Evolutionary conservation across 2,888 invertebrate species (phyloP).

Genomic region (Caenorhabditis afra): DNA sequence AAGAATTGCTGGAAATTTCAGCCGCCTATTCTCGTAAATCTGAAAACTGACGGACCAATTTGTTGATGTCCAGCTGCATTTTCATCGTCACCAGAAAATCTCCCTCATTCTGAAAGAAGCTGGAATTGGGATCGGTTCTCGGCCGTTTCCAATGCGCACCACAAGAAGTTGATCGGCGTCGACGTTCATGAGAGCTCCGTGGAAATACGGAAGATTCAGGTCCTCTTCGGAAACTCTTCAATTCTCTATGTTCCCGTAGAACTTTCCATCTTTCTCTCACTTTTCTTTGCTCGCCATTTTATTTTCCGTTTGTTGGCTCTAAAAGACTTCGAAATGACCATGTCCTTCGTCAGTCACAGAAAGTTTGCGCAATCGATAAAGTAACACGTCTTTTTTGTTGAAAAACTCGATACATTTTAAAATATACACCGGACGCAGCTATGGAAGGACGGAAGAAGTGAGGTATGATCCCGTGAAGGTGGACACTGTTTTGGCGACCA

Average conservation of each 20-base stretch:
- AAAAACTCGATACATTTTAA: no score
- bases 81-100: conserved; percentile 50
- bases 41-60: conserved; percentile 12
- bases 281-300: conserved; percentile 17
- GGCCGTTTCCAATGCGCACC: background rate
- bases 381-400: no score
- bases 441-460: conserved; percentile 19
- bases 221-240: conserved; percentile 59
- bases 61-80: conserved; percentile 41
- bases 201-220: conserved; percentile 65
- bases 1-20: conserved; percentile 31
- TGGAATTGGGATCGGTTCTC: background rate
- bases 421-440: background rate
- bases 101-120: conserved; percentile 26
- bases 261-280: background rate
- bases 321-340: background rate
- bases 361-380: no score
- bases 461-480: conserved; percentile 20
- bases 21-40: background rate
- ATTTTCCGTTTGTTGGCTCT: background rate
- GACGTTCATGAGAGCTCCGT: conserved; percentile 71
- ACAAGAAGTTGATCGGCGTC: conserved; percentile 67
- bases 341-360: background rate
- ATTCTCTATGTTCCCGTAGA: background rate
- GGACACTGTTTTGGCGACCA: conserved; percentile 22